Base-by-base conservation (phyloP, 2,888 invertebrate genomes). In the Alsophila aescularia region DNA sequence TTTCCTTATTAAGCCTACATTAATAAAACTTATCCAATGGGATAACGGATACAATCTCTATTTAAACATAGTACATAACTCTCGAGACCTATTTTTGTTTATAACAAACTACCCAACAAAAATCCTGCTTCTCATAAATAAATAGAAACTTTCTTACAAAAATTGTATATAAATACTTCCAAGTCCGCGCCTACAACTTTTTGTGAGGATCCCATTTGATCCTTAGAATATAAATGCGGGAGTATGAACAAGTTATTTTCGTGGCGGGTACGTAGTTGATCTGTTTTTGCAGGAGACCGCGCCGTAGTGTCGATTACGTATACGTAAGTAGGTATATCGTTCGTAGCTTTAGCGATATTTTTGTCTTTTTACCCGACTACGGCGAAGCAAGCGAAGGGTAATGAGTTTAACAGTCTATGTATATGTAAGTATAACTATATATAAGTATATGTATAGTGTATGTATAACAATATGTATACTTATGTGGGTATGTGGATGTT, bases 151-250 rank as follows among this genome's bases (percentile, higher is more conserved):
- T 32, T 12, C 9, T 9, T 14, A 21, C 12, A 42, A 39, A 53
- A 37, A 49, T 18, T 39, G 49, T 35, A 54, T 44, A 50, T 45
- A 41, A 45, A 50, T 14, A 41, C 29, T 51, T 15, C 7, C 27
- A 36, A 45, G 29, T 29, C 31, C 44, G 6, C 32, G 36, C 10
- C 32, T 40, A 12, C 18, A 50, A 50, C 35, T 55, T 55, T 53
- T 54, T 49, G 35, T 41, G 15, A 21, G 18, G 43, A 50, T 13
- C 41, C 42, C 39, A 39, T 40, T 45, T 54, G 51, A 58, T 58
- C 52, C 47, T 31, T 43, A 14, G 53, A 58, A 58, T 58, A 58
- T 50, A 54, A 58, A 51, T 58, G 53, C 27, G 47, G 15, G 34
- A 45, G 36, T 36, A 41, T 42, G 31, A 51, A 27, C 24, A 54